phyloP scores from a whole-genome alignment of 2,797 vertebrate genomes.

The Helostoma temminkii region DNA sequence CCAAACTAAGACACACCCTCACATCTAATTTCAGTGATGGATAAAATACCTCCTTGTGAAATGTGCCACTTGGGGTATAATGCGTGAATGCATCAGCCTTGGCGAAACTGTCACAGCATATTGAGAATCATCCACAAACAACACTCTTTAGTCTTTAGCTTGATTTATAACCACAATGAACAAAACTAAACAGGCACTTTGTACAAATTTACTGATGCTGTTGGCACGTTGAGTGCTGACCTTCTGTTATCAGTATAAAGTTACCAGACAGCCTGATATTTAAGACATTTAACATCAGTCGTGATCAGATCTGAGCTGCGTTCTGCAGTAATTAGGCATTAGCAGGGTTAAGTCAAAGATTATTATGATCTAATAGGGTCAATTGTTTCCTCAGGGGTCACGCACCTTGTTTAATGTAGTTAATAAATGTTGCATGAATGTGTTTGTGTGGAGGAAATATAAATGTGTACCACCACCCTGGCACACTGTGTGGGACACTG shows the following conservation, averaged over 20 bases:
- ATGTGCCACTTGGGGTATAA: conserved; percentile 1
- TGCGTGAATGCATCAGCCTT: conserved; percentile 1
- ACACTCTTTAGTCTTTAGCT: not conserved
- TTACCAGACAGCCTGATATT: conserved; percentile 30
- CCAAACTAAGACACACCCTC: not conserved
- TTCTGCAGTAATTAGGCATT: conserved; percentile 14
- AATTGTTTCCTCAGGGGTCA: conserved; percentile 3
- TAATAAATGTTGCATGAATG: conserved; percentile 32
- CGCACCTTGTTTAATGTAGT: conserved; percentile 22
- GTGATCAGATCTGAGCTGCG: not conserved
- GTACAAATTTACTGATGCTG: not conserved
- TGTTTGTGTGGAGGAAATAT: too few species aligned
- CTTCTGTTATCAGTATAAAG: conserved; percentile 16
- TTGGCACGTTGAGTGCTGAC: conserved; percentile 25
- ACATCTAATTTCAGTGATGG: not conserved
- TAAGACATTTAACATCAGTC: conserved; percentile 21
- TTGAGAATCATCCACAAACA: not conserved
- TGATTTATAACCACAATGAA: not conserved
- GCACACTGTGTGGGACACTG: too few species aligned
- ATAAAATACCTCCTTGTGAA: conserved; percentile 13
- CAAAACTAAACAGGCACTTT: not conserved
- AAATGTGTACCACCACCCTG: too few species aligned
- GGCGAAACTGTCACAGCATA: conserved; percentile 19
- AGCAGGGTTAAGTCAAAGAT: conserved; percentile 27
- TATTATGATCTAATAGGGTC: conserved; percentile 16